Evolutionary conservation across 2,797 vertebrate genomes (phyloP).

Genomic region (Phalanger gymnotis): DNA sequence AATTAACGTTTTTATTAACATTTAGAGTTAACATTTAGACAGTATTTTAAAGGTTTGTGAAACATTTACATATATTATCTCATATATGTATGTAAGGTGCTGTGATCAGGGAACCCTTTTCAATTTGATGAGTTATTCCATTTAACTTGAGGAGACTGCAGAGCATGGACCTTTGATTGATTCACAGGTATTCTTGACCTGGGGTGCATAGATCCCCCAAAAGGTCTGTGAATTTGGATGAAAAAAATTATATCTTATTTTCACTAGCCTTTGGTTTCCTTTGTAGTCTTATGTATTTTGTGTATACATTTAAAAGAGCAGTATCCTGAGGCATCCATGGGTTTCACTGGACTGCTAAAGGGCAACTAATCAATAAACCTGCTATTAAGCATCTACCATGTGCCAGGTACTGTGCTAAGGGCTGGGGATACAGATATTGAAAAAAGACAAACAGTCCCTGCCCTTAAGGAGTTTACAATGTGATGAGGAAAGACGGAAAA

Average conservation of each 20-base stretch:
- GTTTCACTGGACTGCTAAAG: not conserved
- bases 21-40: not conserved
- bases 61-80: not conserved
- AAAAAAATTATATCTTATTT: not conserved
- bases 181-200: not conserved
- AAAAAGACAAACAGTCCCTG: not conserved
- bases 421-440: not conserved
- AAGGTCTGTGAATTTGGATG: not conserved
- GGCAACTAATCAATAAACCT: not conserved
- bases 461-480: not conserved
- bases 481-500: not conserved
- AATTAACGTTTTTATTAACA: no score
- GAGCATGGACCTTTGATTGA: not conserved
- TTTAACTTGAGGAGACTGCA: not conserved
- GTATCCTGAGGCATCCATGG: not conserved
- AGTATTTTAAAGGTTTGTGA: not conserved
- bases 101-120: not conserved
- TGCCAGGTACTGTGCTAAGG: not conserved
- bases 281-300: no score
- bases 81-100: not conserved
- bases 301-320: no score
- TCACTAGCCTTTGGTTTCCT: not conserved
- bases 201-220: not conserved
- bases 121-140: not conserved
- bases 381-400: not conserved